Percentiles rank a stretch among this genome's conserved stretches.
phyloP scores from a whole-genome alignment of 1,140 invertebrate species.

The Drosophila paulistorum region DNA sequence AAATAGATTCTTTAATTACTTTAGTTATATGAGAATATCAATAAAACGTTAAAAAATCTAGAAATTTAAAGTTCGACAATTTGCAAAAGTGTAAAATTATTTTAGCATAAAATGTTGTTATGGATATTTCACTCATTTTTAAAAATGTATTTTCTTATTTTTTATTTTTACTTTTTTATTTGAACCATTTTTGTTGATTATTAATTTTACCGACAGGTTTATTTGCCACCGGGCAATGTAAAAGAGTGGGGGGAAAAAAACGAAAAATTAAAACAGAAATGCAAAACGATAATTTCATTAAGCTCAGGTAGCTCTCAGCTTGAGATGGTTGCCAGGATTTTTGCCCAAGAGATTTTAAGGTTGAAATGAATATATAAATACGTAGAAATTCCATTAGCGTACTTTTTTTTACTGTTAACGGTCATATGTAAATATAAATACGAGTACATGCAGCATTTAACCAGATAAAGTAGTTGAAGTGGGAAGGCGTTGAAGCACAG shows the following conservation, averaged over 20 bases:
- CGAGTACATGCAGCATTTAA: slow-evolving; percentile 14
- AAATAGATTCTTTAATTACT: too few species aligned
- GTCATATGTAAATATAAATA: slow-evolving; percentile 4
- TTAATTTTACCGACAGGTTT: slow-evolving; percentile 47
- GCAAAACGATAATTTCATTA: slow-evolving; percentile 73
- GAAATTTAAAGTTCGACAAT: too few species aligned
- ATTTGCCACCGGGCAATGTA: slow-evolving; percentile 48
- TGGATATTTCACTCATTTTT: background rate
- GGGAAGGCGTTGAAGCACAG: background rate
- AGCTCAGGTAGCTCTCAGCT: slow-evolving; percentile 41
- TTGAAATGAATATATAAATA: slow-evolving; percentile 11
- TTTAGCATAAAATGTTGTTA: too few species aligned
- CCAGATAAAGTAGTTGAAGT: slow-evolving; percentile 18
- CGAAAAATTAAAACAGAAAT: slow-evolving; percentile 37
- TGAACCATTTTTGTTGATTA: slow-evolving; percentile 5
- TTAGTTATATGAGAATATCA: too few species aligned
- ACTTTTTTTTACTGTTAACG: background rate
- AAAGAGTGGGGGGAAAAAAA: background rate
- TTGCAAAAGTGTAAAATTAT: too few species aligned
- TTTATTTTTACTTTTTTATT: background rate
- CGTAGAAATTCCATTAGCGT: background rate
- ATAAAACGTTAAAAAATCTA: too few species aligned
- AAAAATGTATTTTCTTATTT: background rate
- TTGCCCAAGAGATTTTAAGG: slow-evolving; percentile 13
- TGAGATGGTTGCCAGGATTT: slow-evolving; percentile 19